Percentiles rank a stretch among this genome's conserved stretches.
Evolutionary conservation across 2,113 vertebrate species (phyloP).

Genomic region (Ptilorrhoa leucosticta): DNA sequence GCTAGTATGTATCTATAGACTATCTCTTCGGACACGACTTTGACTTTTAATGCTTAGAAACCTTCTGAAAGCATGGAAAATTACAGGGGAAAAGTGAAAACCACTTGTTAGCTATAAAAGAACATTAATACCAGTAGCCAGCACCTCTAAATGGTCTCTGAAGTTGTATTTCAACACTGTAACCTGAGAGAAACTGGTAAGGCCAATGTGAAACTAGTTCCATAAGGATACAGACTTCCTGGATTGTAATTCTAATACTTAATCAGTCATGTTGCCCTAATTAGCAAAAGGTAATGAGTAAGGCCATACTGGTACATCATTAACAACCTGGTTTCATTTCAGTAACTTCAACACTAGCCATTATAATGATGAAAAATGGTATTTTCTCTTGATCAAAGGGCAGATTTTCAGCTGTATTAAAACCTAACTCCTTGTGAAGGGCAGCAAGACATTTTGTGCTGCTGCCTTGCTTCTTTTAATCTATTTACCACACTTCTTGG

Average conservation of each 20-base stretch:
- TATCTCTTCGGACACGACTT: background rate
- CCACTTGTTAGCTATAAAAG: background rate
- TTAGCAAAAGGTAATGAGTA: background rate
- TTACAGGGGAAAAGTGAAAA: background rate
- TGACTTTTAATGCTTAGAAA: background rate
- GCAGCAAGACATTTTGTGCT: rapidly evolving
- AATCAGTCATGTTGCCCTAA: background rate
- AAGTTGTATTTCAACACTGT: background rate
- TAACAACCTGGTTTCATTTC: background rate
- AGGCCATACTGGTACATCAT: background rate
- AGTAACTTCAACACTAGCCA: background rate
- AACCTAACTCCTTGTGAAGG: background rate
- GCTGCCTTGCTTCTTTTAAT: background rate
- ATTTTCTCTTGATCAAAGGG: background rate
- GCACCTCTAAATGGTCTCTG: background rate
- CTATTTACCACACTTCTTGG: background rate
- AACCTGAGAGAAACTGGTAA: background rate
- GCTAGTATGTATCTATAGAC: background rate
- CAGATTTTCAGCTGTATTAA: background rate
- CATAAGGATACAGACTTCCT: background rate
- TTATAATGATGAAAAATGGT: background rate
- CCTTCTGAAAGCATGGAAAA: background rate
- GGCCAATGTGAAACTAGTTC: background rate
- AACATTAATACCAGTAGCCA: background rate
- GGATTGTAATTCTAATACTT: background rate